Conservation (phyloP, 2,888 invertebrate species). For the Sesamia inferens region DNA sequence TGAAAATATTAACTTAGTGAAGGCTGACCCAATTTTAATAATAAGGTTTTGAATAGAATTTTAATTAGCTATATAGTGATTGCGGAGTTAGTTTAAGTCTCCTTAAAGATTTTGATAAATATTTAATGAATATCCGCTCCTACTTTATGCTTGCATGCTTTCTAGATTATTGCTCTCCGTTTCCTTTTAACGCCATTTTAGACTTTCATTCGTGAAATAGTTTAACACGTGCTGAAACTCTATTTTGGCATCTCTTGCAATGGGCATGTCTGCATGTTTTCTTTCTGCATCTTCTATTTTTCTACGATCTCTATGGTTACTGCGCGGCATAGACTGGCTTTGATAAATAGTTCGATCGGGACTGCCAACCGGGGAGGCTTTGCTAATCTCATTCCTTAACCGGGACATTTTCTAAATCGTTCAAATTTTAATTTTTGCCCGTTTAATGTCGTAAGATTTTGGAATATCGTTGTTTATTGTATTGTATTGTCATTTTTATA, state of each 20-base stretch:
- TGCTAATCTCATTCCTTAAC: constrained; percentile 75
- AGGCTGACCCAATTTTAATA: constrained; percentile 68
- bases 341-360: constrained; percentile 83
- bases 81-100: constrained; percentile 63
- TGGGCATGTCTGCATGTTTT: constrained; percentile 87
- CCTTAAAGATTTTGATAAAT: constrained; percentile 59
- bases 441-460: constrained; percentile 85
- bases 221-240: constrained; percentile 71
- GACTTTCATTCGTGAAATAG: constrained; percentile 72
- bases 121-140: constrained; percentile 81
- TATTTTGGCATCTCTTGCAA: constrained; percentile 74
- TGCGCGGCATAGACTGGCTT: constrained; percentile 90
- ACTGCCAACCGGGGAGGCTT: constrained; percentile 83
- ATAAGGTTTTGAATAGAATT: constrained; percentile 64
- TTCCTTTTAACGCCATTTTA: constrained; percentile 75
- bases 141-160: constrained; percentile 88
- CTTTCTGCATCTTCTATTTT: constrained; percentile 86
- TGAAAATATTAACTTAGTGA: constrained; percentile 59
- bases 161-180: constrained; percentile 78
- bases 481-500: constrained; percentile 79
- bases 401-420: constrained; percentile 72
- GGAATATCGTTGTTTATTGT: constrained; percentile 82
- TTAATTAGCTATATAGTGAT: constrained; percentile 65
- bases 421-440: constrained; percentile 75
- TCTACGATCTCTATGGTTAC: constrained; percentile 91